Percentiles rank a stretch among this genome's conserved stretches.
These are phyloP conservation scores for Chymomyza procnemis DNA, from an alignment of 2,888 invertebrate genomes.

Conservation along the genomic window DNA sequence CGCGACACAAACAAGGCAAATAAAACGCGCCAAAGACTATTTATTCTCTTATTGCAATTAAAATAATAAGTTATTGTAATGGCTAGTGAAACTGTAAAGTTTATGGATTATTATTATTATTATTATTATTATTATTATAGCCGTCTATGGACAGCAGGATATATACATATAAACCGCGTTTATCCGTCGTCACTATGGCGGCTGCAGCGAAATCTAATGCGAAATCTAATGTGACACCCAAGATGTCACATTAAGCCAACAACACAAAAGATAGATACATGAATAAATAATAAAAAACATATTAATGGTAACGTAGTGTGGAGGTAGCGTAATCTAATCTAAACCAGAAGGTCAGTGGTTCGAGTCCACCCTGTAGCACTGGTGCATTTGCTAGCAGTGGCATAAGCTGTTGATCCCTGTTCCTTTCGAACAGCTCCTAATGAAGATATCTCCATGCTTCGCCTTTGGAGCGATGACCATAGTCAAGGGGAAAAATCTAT, in stretches of 20 bases:
- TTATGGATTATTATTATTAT: constrained; percentile 58
- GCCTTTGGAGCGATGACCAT: too few relatives aligned
- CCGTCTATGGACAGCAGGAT: not conserved
- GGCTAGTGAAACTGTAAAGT: constrained; percentile 27
- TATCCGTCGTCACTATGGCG: not conserved
- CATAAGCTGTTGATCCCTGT: too few relatives aligned
- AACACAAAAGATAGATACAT: constrained; percentile 49
- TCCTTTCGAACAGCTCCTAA: too few relatives aligned
- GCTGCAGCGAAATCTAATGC: constrained; percentile 34
- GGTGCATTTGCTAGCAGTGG: too few relatives aligned
- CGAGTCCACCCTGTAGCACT: too few relatives aligned
- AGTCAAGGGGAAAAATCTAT: too few relatives aligned
- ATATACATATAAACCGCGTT: not conserved
- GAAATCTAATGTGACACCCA: constrained; percentile 66
- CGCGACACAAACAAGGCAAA: constrained; percentile 46
- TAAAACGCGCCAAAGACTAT: not conserved
- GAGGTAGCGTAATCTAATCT: too few relatives aligned
- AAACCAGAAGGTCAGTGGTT: too few relatives aligned
- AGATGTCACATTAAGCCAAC: constrained; percentile 61
- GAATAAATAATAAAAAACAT: constrained; percentile 32
- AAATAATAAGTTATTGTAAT: constrained; percentile 10
- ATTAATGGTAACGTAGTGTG: too few relatives aligned
- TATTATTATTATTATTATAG: constrained; percentile 22
- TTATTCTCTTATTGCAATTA: not conserved
- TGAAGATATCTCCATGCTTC: too few relatives aligned